phyloP scores from a whole-genome alignment of 1,140 invertebrate genomes.

The Aphelinus certus region DNA sequence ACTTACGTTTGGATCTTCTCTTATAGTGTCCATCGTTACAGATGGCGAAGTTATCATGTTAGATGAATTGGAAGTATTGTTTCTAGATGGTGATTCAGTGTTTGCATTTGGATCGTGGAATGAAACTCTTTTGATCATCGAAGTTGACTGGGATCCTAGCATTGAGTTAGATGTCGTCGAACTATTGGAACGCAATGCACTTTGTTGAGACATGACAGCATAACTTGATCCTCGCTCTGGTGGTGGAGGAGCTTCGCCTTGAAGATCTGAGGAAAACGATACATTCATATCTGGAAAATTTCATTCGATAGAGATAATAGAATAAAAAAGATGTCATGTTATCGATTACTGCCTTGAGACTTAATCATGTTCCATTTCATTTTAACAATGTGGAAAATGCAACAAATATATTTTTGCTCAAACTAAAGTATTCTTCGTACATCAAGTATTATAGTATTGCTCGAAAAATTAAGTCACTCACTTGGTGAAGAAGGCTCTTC shows the following conservation, averaged over 20 bases:
- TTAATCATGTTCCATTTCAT: no score
- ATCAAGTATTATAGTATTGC: neutral
- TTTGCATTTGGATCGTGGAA: conserved; percentile 77
- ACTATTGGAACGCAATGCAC: conserved; percentile 61
- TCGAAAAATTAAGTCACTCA: conserved; percentile 43
- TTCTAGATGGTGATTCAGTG: conserved; percentile 60
- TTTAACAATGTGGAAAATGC: no score
- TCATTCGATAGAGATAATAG: no score
- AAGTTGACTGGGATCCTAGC: conserved; percentile 49
- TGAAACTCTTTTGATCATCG: conserved; percentile 73
- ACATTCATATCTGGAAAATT: neutral
- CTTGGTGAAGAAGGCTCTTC: conserved; percentile 61
- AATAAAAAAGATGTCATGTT: no score
- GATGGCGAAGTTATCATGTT: conserved; percentile 56
- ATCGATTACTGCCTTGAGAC: no score
- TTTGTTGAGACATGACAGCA: conserved; percentile 78
- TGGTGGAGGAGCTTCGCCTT: conserved; percentile 72
- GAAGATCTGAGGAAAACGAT: conserved; percentile 50
- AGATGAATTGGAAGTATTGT: conserved; percentile 40
- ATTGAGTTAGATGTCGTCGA: conserved; percentile 60
- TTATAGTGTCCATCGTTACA: conserved; percentile 69
- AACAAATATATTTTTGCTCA: no score
- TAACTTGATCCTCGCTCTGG: conserved; percentile 84
- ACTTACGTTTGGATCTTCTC: conserved; percentile 85
- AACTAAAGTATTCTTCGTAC: neutral